Evolutionary conservation across 2,888 invertebrate genomes (phyloP).

Genomic region (Diplazon laetatorius): DNA sequence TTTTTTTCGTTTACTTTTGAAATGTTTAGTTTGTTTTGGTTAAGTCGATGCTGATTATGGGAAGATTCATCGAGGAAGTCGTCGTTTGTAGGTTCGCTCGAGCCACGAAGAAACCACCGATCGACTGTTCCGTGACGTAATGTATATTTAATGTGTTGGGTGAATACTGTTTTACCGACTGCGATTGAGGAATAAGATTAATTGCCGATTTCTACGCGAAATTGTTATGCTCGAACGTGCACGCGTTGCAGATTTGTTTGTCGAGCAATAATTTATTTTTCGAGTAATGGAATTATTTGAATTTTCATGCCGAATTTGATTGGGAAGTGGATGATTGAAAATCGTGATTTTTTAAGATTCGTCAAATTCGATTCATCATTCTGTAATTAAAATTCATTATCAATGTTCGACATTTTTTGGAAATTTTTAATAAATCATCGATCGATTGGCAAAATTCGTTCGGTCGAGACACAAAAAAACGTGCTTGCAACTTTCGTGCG

Average conservation of each 20-base stretch:
- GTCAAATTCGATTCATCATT: background rate
- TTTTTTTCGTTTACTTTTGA: slow-evolving; percentile 15
- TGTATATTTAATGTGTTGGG: slow-evolving; percentile 11
- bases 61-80: slow-evolving; percentile 10
- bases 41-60: slow-evolving; percentile 6
- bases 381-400: background rate
- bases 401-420: slow-evolving; percentile 33
- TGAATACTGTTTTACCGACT: slow-evolving; percentile 30
- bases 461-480: background rate
- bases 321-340: too few species aligned
- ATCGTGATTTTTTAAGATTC: too few species aligned
- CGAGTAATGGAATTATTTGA: too few species aligned
- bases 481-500: background rate
- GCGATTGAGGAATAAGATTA: background rate
- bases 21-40: slow-evolving; percentile 4
- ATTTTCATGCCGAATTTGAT: too few species aligned
- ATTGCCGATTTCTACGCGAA: background rate
- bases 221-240: background rate
- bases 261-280: too few species aligned
- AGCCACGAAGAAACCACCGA: slow-evolving; percentile 17
- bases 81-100: slow-evolving; percentile 23
- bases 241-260: background rate
- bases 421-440: too few species aligned
- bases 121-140: slow-evolving; percentile 23
- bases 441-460: background rate